Conservation (phyloP, 2,797 vertebrate genomes). For the Sphenopsis melanotis region DNA sequence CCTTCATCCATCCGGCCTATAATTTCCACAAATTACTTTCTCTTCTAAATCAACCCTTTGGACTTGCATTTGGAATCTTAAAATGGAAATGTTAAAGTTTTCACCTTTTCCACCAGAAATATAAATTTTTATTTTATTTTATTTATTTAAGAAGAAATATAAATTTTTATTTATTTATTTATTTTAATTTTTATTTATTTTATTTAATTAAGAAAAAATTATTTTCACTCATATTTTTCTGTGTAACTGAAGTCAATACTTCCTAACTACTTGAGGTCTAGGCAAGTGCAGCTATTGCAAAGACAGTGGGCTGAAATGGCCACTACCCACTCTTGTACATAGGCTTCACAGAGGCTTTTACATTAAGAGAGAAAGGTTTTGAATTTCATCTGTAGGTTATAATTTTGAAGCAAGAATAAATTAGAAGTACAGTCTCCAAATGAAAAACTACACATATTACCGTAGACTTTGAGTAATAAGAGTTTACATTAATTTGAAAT, state of each 20-base stretch:
- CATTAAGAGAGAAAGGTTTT: not conserved
- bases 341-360: not conserved
- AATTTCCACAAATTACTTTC: not conserved
- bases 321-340: not conserved
- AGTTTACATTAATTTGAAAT: not conserved
- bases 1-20: not conserved
- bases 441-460: not conserved
- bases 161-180: too few species aligned
- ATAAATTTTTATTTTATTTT: not conserved
- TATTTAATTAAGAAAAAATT: not conserved
- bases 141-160: too few species aligned
- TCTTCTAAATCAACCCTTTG: not conserved
- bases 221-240: not conserved
- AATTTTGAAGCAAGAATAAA: not conserved
- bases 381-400: not conserved
- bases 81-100: not conserved
- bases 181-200: too few species aligned
- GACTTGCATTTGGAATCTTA: not conserved
- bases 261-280: not conserved
- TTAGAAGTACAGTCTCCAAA: not conserved
- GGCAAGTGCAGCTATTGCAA: not conserved
- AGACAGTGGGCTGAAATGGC: not conserved
- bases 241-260: not conserved
- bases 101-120: not conserved
- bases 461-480: not conserved